These are phyloP conservation scores for Stigmatopora nigra DNA, from an alignment of 2,113 vertebrate species.

Conservation along the genomic window DNA sequence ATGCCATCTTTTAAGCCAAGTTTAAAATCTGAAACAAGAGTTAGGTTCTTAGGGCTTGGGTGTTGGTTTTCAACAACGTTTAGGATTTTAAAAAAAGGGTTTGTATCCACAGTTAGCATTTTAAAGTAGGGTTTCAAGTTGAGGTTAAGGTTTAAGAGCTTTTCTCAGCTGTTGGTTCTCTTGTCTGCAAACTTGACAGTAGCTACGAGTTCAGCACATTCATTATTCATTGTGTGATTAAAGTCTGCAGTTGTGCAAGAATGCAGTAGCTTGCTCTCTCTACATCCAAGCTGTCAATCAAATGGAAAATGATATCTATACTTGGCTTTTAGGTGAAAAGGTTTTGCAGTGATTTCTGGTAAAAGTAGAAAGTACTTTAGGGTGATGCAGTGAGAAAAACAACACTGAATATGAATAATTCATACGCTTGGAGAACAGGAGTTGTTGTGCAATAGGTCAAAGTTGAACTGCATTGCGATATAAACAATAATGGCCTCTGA, in stretches of 20 bases:
- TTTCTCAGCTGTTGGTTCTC: slow-evolving; percentile 48
- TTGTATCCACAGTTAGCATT: not conserved
- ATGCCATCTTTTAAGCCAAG: no score
- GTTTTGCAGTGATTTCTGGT: slow-evolving; percentile 37
- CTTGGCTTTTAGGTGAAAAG: not conserved
- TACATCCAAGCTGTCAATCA: not conserved
- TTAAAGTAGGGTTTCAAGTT: not conserved
- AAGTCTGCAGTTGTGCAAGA: slow-evolving; percentile 34
- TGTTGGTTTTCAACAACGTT: not conserved
- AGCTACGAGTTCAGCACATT: slow-evolving; percentile 49
- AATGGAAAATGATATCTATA: not conserved
- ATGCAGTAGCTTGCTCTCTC: slow-evolving; percentile 23
- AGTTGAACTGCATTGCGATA: slow-evolving; percentile 22
- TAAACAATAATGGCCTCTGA: slow-evolving; percentile 4
- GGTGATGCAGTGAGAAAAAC: slow-evolving; percentile 72
- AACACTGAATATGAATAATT: slow-evolving; percentile 71
- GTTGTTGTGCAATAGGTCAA: not conserved
- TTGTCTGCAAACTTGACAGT: slow-evolving; percentile 59
- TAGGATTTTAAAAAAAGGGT: not conserved
- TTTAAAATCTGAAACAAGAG: not conserved
- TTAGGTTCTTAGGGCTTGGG: not conserved
- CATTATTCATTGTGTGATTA: slow-evolving; percentile 65
- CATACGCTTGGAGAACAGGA: slow-evolving; percentile 54
- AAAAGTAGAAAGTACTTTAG: slow-evolving; percentile 55
- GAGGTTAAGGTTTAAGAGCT: not conserved